These are phyloP conservation scores for Tympanoctomys barrerae DNA, from an alignment of 2,797 vertebrate genomes.

Conservation along the genomic window DNA sequence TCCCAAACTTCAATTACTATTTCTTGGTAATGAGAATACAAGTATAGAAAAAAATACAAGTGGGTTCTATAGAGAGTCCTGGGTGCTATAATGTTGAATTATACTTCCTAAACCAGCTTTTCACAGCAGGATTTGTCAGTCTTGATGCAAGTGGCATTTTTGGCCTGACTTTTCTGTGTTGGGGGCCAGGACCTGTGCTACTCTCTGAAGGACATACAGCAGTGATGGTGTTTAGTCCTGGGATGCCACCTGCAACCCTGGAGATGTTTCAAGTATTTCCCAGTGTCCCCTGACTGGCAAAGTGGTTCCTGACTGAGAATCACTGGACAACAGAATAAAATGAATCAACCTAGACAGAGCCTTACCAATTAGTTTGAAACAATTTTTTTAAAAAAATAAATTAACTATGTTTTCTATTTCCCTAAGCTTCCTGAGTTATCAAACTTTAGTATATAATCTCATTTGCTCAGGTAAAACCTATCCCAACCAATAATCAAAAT, in stretches of 20 bases:
- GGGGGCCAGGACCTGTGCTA: not conserved
- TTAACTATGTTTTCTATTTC: constrained; percentile 51
- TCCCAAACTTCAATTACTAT: not conserved
- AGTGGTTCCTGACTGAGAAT: not conserved
- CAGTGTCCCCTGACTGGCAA: constrained; percentile 13
- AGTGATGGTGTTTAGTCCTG: not conserved
- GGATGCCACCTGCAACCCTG: not conserved
- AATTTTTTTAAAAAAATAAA: constrained; percentile 65
- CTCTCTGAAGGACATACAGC: not conserved
- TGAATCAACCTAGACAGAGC: not conserved
- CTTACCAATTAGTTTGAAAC: constrained; percentile 41
- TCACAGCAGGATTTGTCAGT: not conserved
- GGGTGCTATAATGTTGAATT: not conserved
- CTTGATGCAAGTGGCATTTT: not conserved
- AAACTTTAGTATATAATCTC: constrained; percentile 36
- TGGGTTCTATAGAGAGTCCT: constrained; percentile 18
- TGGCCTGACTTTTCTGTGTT: not conserved
- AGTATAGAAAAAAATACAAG: not conserved
- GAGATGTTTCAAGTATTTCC: not conserved
- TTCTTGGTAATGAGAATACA: constrained; percentile 17
- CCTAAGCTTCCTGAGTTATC: constrained; percentile 8
- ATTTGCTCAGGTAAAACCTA: constrained; percentile 45
- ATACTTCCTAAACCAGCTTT: not conserved
- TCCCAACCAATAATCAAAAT: constrained; percentile 19
- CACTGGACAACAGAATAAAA: not conserved